phyloP scores from a whole-genome alignment of 2,888 invertebrate species.

The Acrobasis consociella region DNA sequence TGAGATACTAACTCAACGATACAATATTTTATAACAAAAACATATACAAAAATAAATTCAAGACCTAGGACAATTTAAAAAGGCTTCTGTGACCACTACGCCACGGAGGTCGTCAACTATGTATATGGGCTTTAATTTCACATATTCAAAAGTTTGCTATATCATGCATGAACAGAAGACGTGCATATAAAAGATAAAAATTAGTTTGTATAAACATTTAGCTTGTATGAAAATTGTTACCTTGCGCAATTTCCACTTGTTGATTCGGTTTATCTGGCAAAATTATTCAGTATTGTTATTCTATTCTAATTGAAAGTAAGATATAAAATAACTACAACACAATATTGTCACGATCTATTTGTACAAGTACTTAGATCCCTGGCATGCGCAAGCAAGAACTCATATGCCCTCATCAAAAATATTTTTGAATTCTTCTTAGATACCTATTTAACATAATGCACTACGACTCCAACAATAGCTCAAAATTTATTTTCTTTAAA shows the following conservation, averaged over 20 bases:
- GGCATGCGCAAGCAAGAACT: neutral
- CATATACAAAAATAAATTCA: too few relatives aligned
- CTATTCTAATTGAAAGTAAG: neutral
- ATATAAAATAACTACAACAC: neutral
- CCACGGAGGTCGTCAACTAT: too few relatives aligned
- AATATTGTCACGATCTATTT: neutral
- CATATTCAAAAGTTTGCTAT: neutral
- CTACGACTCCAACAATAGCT: too few relatives aligned
- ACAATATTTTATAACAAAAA: too few relatives aligned
- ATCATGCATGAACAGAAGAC: neutral
- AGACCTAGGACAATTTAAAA: too few relatives aligned
- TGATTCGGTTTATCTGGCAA: slow-evolving; percentile 50
- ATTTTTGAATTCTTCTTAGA: too few relatives aligned
- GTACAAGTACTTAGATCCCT: neutral
- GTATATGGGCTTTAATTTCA: too few relatives aligned
- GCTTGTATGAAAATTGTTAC: slow-evolving; percentile 30
- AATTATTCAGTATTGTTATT: slow-evolving; percentile 10
- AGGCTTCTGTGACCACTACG: too few relatives aligned
- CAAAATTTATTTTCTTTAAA: too few relatives aligned
- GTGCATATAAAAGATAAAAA: slow-evolving; percentile 23
- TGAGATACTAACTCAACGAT: too few relatives aligned
- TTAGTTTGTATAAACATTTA: neutral
- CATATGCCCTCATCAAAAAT: neutral
- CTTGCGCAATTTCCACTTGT: slow-evolving; percentile 49
- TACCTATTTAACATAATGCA: too few relatives aligned